Conservation (phyloP, 1,140 invertebrate genomes). For the Calycopis cecrops region DNA sequence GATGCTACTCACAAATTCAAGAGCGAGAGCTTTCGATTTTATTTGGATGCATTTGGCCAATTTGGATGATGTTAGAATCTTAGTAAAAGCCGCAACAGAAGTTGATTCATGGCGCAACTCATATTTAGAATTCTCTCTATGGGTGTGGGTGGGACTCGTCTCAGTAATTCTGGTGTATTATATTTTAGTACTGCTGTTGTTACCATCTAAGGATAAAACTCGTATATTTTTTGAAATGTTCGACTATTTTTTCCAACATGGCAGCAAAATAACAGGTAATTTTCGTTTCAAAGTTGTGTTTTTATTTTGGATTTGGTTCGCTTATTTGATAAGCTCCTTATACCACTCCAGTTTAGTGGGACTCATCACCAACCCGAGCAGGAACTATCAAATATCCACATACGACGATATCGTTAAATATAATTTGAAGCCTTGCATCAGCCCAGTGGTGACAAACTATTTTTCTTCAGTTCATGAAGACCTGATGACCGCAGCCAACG, state of each 20-base stretch:
- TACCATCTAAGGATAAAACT: slow-evolving; percentile 32
- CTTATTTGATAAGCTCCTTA: slow-evolving; percentile 41
- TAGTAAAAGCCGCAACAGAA: slow-evolving; percentile 36
- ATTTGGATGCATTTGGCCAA: slow-evolving; percentile 33
- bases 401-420: slow-evolving; percentile 29
- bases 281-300: slow-evolving; percentile 21
- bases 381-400: slow-evolving; percentile 31
- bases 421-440: slow-evolving; percentile 35
- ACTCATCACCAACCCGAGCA: slow-evolving; percentile 32
- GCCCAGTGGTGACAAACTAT: slow-evolving; percentile 24
- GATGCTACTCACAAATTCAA: slow-evolving; percentile 31
- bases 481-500: neutral
- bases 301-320: slow-evolving; percentile 42
- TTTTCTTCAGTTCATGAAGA: slow-evolving; percentile 10
- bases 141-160: slow-evolving; percentile 42
- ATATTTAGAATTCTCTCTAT: slow-evolving; percentile 39
- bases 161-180: slow-evolving; percentile 31
- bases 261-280: slow-evolving; percentile 20
- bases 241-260: slow-evolving; percentile 31
- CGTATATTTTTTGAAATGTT: slow-evolving; percentile 34
- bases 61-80: slow-evolving; percentile 36
- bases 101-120: slow-evolving; percentile 36
- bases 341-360: slow-evolving; percentile 44
- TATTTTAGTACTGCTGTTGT: slow-evolving; percentile 27
- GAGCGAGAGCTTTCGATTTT: slow-evolving; percentile 37